These are phyloP conservation scores for Pseudopodoces humilis DNA, from an alignment of 2,113 vertebrate genomes.

Conservation along the genomic window DNA sequence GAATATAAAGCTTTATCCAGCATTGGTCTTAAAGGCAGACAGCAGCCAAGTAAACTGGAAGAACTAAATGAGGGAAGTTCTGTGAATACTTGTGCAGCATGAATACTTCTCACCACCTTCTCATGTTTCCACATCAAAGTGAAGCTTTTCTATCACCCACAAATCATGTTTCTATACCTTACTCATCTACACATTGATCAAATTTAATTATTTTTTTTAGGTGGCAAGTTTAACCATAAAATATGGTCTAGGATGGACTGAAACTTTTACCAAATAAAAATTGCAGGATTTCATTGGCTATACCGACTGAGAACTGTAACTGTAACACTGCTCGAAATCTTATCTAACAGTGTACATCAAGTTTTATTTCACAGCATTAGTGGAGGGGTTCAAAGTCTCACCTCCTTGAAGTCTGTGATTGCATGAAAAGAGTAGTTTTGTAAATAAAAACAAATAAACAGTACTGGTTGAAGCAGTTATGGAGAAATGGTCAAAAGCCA, in stretches of 20 bases:
- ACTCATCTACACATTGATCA: background rate
- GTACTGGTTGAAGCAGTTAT: background rate
- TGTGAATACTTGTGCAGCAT: background rate
- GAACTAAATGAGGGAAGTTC: background rate
- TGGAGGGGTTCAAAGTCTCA: background rate
- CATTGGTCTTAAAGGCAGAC: background rate
- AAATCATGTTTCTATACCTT: background rate
- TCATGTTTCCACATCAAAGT: rapidly evolving
- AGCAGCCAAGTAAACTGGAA: background rate
- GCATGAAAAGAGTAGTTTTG: background rate
- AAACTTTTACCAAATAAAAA: background rate
- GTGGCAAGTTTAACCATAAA: background rate
- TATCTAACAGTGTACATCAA: background rate
- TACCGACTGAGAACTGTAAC: background rate
- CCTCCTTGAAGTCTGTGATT: background rate
- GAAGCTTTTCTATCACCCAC: background rate
- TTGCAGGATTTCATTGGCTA: background rate
- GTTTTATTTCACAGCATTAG: background rate
- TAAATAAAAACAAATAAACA: background rate
- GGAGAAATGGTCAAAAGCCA: background rate
- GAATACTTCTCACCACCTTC: background rate
- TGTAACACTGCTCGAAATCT: background rate
- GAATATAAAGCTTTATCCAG: background rate
- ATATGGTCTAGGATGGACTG: background rate
- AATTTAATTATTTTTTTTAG: background rate